These are phyloP conservation scores for Ormyrus labotus DNA, from an alignment of 2,888 invertebrate species.

Conservation along the genomic window DNA sequence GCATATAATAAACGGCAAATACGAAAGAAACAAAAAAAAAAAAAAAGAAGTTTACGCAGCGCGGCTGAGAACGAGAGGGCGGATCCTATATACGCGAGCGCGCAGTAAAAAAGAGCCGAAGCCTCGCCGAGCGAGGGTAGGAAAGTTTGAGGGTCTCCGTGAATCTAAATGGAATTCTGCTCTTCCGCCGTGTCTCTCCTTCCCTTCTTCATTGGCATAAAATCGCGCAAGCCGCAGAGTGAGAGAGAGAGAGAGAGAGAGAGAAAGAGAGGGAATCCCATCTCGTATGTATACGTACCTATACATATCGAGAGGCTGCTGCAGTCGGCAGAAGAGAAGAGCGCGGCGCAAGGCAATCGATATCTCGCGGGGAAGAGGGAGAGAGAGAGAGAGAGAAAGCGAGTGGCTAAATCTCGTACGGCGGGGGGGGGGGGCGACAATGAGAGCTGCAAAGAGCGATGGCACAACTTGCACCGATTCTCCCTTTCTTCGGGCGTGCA, in stretches of 20 bases:
- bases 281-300: background rate
- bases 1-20: too few species aligned
- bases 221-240: background rate
- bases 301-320: too few species aligned
- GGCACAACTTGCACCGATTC: conserved; percentile 23
- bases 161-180: conserved; percentile 34
- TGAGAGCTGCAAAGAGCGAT: conserved; percentile 25
- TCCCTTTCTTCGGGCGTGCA: background rate
- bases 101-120: too few species aligned
- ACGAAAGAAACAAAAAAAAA: too few species aligned
- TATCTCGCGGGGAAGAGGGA: conserved; percentile 4
- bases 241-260: conserved; percentile 14
- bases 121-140: background rate
- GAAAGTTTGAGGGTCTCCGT: background rate
- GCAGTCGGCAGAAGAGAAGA: too few species aligned
- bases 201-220: background rate
- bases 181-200: background rate
- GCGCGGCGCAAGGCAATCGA: conserved; percentile 11
- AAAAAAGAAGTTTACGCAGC: too few species aligned
- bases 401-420: background rate
- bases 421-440: conserved; percentile 4
- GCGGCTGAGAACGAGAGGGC: too few species aligned
- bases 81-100: too few species aligned
- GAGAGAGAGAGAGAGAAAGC: background rate
- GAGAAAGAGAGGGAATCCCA: background rate